Base-by-base conservation (phyloP, 2,888 invertebrate species). In the Halictus quadricinctus region DNA sequence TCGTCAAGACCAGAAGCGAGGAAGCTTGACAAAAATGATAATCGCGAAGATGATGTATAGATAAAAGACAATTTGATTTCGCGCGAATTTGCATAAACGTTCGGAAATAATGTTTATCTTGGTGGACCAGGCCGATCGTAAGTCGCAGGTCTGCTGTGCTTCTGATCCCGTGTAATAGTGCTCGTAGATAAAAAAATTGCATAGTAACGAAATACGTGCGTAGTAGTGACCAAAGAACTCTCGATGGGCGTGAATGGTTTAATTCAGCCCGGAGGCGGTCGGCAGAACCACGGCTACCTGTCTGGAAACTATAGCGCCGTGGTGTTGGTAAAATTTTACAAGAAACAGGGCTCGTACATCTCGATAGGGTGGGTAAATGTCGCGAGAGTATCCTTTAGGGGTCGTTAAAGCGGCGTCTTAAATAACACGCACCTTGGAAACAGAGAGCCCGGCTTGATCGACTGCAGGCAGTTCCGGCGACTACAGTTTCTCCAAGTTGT, bases 221-320 rank as follows among this genome's bases (percentile, higher is more conserved):
- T 66, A 70, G 80, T 58, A 73, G 76, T 64, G 79, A 81, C 15
- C 64, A 36, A 79, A 86, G 50, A 83, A 41, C 72, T 50, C 72
- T 41, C 75, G 75, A 72, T 75, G 76, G 75, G 81, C 84, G 76
- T 81, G 82, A 81, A 83, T 84, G 81, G 46, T 87, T 84, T 83
- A 79, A 89, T 87, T 80, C 75, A 60, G 41, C 66, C 84, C 54
- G 64, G 70, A 77, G 79, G 80, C 83, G 58, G 79, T 36, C 73
- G n/a, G 18, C 73, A 58, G 18, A 74, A 58, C 58, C 41, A 69
- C 46, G 66, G 80, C 81, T 87, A 88, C 78, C 83, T 80, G 81
- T 74, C 77, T 72, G 13, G 77, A 58, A 54, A 46, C 80, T 82
- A 79, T 46, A 87, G 82, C 69, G 80, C 79, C 41, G 83, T 87